Percentiles rank a stretch among this genome's conserved stretches.
phyloP scores from a whole-genome alignment of 2,797 vertebrate species.

The Thamnophis elegans region DNA sequence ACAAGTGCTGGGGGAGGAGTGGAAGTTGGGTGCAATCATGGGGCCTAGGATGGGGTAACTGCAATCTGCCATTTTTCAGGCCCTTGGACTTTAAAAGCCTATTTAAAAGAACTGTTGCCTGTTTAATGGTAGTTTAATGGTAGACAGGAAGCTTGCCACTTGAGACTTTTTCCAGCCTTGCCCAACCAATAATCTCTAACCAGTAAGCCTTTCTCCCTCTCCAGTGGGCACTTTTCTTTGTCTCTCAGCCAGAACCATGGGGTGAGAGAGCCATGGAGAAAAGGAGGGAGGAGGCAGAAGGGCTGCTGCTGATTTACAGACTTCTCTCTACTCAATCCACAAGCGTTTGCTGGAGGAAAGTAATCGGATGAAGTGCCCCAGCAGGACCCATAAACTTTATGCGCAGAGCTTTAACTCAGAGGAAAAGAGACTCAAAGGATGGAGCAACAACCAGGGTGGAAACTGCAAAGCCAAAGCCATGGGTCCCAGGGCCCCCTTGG shows the following conservation, averaged over 20 bases:
- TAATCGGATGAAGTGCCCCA: slow-evolving; percentile 70
- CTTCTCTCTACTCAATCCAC: slow-evolving; percentile 39
- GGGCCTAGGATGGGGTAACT: neutral
- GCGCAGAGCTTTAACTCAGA: slow-evolving; percentile 76
- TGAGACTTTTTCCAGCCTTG: neutral
- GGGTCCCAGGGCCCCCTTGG: neutral
- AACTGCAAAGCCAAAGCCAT: slow-evolving; percentile 20
- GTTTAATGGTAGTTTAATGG: neutral
- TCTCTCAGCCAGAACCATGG: slow-evolving; percentile 4
- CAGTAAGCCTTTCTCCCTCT: neutral
- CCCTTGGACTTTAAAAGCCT: neutral
- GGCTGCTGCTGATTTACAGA: slow-evolving; percentile 60
- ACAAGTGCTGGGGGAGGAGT: neutral
- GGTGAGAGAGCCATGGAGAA: slow-evolving; percentile 38
- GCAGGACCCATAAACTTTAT: slow-evolving; percentile 72
- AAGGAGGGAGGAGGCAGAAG: neutral
- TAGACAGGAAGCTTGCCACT: neutral
- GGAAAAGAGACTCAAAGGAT: slow-evolving; percentile 65
- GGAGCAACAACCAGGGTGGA: slow-evolving; percentile 40
- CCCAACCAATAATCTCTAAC: neutral
- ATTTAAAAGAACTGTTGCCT: neutral
- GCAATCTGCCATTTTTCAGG: neutral
- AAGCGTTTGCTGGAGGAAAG: slow-evolving; percentile 64
- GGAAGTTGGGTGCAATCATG: neutral
- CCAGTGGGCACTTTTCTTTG: no score